These are phyloP conservation scores for Thamnophis elegans DNA, from an alignment of 2,797 vertebrate species.

Conservation along the genomic window DNA sequence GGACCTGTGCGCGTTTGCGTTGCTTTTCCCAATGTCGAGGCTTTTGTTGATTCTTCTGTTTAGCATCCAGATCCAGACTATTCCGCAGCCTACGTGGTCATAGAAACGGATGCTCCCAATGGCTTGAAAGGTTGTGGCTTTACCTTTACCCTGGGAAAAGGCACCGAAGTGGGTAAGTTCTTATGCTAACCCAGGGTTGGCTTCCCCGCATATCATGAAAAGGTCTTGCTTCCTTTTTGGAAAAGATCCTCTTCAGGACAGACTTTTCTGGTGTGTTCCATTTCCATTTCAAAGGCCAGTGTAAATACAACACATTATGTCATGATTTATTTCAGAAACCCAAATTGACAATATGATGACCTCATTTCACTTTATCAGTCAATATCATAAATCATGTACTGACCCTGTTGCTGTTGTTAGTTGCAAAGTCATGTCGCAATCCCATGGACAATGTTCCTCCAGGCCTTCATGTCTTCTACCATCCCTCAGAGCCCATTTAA, in stretches of 20 bases:
- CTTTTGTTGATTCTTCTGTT: not conserved
- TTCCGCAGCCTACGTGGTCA: slow-evolving; percentile 79
- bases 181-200: not conserved
- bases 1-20: not conserved
- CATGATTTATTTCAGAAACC: not conserved
- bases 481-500: too few species aligned
- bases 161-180: slow-evolving; percentile 83
- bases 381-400: not conserved
- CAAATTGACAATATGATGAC: not conserved
- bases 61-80: slow-evolving; percentile 86
- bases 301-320: not conserved
- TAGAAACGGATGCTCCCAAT: slow-evolving; percentile 72
- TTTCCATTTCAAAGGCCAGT: not conserved
- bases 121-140: slow-evolving; percentile 78
- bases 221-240: not conserved
- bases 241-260: not conserved
- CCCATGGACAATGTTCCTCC: too few species aligned
- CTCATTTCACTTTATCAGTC: not conserved
- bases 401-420: not conserved
- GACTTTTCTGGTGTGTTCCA: not conserved
- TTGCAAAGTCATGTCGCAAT: too few species aligned
- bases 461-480: too few species aligned
- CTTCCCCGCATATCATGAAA: not conserved
- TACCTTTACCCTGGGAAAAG: slow-evolving; percentile 84
- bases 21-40: not conserved